Evolutionary conservation across 2,113 vertebrate genomes (phyloP), one percentile per base, ranked within the genome.

Genomic region (Dipodomys merriami): DNA sequence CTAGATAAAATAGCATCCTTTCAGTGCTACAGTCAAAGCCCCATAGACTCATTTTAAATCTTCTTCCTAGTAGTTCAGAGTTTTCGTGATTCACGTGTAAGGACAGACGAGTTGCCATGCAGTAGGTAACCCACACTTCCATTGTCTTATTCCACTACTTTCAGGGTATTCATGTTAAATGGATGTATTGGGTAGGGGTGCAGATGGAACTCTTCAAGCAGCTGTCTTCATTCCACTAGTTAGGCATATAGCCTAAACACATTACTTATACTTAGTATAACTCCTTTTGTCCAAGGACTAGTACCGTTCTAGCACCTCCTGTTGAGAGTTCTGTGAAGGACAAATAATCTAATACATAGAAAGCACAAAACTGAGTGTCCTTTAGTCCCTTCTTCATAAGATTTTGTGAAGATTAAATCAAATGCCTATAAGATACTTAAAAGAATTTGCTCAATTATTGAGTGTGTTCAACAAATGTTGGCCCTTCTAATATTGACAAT

Each of bases 361-460:
- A 62, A 4, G 46, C 57, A 44, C 33, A 76, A 30, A 44, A 15
- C 78, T 92, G 29, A 81, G 7, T 86, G 27, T 35, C 22, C 33
- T 46, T 57, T 67, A 76, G 10, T 8, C 12, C 18, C 15, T 87
- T 29, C 30, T 72, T 83, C 12, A 7, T 65, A 91, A 60, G 57
- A 30, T 44, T 88, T 93, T 93, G 16, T 49, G 25, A 77, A 27
- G 18, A 62, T 84, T 73, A 27, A 86, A 68, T 83, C 72, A 74
- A 57, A 25, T 94, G 15, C 53, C 60, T 74, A 13, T 79, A 74
- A 81, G 30, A 30, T 46, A 67, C 6, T 20, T 64, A 64, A 25
- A 84, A 72, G 30, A 89, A 5, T 86, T 19, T 22, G 7, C 64
- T 68, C 46, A 35, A 57, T 74, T 35, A 27, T 68, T 23, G 73